These are phyloP conservation scores for Torymus aiolomorphi DNA, from an alignment of 2,888 invertebrate genomes.

Conservation along the genomic window DNA sequence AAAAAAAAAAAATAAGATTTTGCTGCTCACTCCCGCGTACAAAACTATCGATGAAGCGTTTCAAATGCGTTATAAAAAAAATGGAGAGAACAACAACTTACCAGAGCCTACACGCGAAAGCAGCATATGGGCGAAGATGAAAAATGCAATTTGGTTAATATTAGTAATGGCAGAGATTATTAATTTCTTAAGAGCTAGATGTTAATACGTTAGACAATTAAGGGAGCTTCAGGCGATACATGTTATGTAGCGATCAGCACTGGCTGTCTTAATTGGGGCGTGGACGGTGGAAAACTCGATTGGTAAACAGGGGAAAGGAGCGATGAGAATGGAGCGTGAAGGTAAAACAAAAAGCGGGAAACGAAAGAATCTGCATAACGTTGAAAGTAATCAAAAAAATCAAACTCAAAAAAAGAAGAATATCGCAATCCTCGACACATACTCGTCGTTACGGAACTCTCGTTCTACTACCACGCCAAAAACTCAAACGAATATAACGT, in stretches of 20 bases:
- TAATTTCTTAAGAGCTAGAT: constrained; percentile 40
- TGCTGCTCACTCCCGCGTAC: constrained; percentile 41
- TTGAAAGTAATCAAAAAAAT: too few relatives aligned
- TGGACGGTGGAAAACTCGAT: not conserved
- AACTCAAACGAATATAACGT: too few relatives aligned
- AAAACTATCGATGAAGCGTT: constrained; percentile 27
- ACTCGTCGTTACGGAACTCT: too few relatives aligned
- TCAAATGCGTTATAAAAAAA: constrained; percentile 40
- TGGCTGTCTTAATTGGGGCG: constrained; percentile 31
- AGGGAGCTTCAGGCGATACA: constrained; percentile 15
- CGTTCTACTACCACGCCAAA: too few relatives aligned
- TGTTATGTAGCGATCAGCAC: constrained; percentile 50
- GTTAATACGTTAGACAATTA: constrained; percentile 49
- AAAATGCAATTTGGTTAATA: constrained; percentile 63
- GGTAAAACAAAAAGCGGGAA: too few relatives aligned
- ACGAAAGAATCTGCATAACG: too few relatives aligned
- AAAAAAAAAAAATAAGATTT: constrained; percentile 1
- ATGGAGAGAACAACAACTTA: constrained; percentile 65
- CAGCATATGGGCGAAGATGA: constrained; percentile 63
- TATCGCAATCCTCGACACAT: too few relatives aligned
- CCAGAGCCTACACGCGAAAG: constrained; percentile 73
- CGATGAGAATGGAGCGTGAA: too few relatives aligned
- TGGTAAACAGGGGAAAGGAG: too few relatives aligned
- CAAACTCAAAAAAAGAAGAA: too few relatives aligned
- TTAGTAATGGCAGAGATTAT: constrained; percentile 51